Evolutionary conservation across 2,113 vertebrate species (phyloP), one percentile per base, ranked within the genome.

Genomic region (Centrocercus urophasianus): DNA sequence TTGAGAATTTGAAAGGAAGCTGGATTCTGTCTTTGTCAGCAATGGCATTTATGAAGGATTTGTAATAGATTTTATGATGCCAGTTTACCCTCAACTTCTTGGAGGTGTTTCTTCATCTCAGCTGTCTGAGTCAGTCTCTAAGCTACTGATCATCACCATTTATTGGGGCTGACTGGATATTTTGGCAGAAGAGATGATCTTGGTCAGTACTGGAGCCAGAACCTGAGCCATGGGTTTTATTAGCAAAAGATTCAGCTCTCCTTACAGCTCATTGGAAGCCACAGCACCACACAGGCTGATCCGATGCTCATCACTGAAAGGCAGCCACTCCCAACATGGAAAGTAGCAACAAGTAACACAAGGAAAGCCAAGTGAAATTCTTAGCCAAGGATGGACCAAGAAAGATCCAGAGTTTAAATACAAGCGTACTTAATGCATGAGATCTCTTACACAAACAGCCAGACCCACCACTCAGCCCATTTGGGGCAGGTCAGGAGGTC

Each of bases 81-180:
- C n/a, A 17, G 47, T 91, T 93, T 77, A 65, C 48, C 13, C 18
- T 56, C n/a, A 60, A 75, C 30, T 32, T 48, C 14, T 63, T 74
- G 50, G n/a, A 80, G 20, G 8, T 72, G 14, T 88, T 95, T 95
- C 88, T 90, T 94, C 90, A 94, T 78, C 76, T 91, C 83, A 54
- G 34, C 60, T 48, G 30, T 36, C 64, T 78, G 69, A 91, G 77
- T 91, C 89, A 78, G 52, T 52, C 72, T 66, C 47, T 69, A 69
- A 28, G 16, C 15, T 91, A 65, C 24, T 95, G 48, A 25, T 86
- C 42, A 32, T 45, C 32, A 76, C 18, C 22, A 25, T 95, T 95
- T 95, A 90, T 86, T 90, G 61, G 57, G 24, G 34, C 30, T 81
- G 59, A 67, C 64, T 71, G 57, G 54, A 32, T 69, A 3, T 75